These are phyloP conservation scores for Mastomys natalensis DNA, from an alignment of 2,113 vertebrate genomes.

Conservation along the genomic window DNA sequence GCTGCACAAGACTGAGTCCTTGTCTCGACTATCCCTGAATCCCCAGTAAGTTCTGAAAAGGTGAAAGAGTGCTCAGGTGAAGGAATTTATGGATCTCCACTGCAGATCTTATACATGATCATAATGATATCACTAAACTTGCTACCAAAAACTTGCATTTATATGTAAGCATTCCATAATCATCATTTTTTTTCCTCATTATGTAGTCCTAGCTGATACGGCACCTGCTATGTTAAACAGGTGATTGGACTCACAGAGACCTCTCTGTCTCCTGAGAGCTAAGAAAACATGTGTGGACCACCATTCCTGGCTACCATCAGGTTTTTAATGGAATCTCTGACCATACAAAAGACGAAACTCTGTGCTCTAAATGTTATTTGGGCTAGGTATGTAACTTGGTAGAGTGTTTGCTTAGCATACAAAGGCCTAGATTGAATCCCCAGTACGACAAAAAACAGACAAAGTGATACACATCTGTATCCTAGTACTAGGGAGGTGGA, in stretches of 20 bases:
- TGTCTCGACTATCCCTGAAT: background rate
- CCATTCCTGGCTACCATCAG: background rate
- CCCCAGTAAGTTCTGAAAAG: background rate
- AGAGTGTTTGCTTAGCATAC: background rate
- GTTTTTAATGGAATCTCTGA: background rate
- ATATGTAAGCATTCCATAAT: background rate
- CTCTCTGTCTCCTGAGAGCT: background rate
- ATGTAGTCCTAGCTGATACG: background rate
- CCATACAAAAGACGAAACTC: background rate
- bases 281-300: too few species aligned
- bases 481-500: too few species aligned
- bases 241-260: background rate
- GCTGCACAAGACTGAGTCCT: background rate
- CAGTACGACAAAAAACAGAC: background rate
- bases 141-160: background rate
- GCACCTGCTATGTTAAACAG: background rate
- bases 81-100: background rate
- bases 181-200: background rate
- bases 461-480: background rate
- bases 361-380: background rate
- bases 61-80: background rate
- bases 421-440: background rate
- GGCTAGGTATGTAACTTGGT: too few species aligned
- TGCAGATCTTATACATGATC: background rate
- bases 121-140: background rate